phyloP scores from a whole-genome alignment of 2,888 invertebrate genomes.

The Phania funesta region DNA sequence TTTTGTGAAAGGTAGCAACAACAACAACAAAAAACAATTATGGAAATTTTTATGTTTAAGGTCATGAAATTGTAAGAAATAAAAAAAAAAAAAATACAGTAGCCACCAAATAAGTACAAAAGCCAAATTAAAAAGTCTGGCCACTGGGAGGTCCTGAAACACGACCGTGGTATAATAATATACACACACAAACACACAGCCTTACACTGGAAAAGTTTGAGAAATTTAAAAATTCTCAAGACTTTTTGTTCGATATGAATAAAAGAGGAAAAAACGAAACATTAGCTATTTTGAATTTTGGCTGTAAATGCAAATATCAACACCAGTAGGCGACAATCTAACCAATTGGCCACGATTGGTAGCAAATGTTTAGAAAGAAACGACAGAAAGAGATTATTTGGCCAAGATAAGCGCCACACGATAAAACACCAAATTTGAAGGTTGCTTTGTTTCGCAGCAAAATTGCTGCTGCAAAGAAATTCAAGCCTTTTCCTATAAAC shows the following conservation, averaged over 20 bases:
- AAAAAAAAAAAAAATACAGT: slow-evolving; percentile 37
- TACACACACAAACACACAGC: slow-evolving; percentile 39
- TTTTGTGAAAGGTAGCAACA: slow-evolving; percentile 17
- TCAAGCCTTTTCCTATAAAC: slow-evolving; percentile 24
- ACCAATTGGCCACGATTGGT: slow-evolving; percentile 74
- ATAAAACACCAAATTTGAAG: slow-evolving; percentile 70
- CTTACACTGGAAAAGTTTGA: slow-evolving; percentile 59
- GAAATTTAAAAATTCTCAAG: slow-evolving; percentile 51
- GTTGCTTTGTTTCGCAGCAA: slow-evolving; percentile 56
- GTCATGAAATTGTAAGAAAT: slow-evolving; percentile 56
- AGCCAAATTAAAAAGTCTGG: slow-evolving; percentile 34
- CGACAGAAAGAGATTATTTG: slow-evolving; percentile 67
- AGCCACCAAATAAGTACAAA: slow-evolving; percentile 64
- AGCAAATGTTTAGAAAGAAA: slow-evolving; percentile 8
- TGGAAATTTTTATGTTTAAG: slow-evolving; percentile 62
- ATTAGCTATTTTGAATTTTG: slow-evolving; percentile 57
- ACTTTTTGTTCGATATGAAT: slow-evolving; percentile 1
- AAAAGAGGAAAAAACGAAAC: not conserved
- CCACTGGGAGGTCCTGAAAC: slow-evolving; percentile 67
- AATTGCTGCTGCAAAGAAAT: slow-evolving; percentile 1
- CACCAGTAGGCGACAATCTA: slow-evolving; percentile 76
- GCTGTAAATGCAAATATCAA: slow-evolving; percentile 68
- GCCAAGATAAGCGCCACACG: slow-evolving; percentile 74
- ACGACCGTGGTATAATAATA: slow-evolving; percentile 41
- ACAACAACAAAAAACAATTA: slow-evolving; percentile 53